Conservation (phyloP, 2,888 invertebrate species). For the Amblyjoppa proteus region DNA sequence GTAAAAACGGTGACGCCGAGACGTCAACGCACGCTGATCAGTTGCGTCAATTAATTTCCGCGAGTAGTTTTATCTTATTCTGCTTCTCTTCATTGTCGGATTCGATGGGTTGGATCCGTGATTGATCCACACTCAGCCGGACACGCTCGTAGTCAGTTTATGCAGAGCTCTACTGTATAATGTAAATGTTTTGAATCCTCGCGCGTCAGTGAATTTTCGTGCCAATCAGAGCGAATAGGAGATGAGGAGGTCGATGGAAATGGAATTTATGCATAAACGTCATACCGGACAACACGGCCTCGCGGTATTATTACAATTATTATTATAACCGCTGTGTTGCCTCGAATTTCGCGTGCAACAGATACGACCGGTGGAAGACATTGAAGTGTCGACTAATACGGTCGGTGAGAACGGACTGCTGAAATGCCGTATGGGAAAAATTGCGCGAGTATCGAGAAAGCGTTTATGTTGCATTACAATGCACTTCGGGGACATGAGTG, state of each 20-base stretch:
- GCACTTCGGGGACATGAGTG: neutral
- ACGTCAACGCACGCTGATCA: neutral
- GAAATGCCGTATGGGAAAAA: neutral
- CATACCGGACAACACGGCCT: constrained; percentile 47
- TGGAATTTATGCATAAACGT: constrained; percentile 12
- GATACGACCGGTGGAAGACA: neutral
- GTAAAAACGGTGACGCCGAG: neutral
- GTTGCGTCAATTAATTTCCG: neutral
- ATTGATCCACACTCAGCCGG: neutral
- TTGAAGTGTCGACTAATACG: neutral
- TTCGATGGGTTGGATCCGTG: neutral
- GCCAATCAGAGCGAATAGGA: constrained; percentile 16
- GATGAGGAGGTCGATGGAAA: neutral
- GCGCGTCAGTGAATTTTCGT: constrained; percentile 19
- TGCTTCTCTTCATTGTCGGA: neutral
- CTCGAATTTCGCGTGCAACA: constrained; percentile 3
- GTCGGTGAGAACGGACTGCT: neutral
- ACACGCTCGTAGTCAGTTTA: neutral
- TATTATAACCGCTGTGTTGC: constrained; percentile 12
- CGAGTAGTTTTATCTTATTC: neutral
- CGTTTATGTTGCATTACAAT: constrained; percentile 6
- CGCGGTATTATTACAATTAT: constrained; percentile 45
- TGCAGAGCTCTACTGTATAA: neutral
- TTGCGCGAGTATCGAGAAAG: neutral
- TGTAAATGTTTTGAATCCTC: constrained; percentile 8